A percentile compares a stretch with the other conserved stretches of the same genome.
Evolutionary conservation across 2,797 vertebrate genomes (phyloP).

Genomic region (Trachurus trachurus): DNA sequence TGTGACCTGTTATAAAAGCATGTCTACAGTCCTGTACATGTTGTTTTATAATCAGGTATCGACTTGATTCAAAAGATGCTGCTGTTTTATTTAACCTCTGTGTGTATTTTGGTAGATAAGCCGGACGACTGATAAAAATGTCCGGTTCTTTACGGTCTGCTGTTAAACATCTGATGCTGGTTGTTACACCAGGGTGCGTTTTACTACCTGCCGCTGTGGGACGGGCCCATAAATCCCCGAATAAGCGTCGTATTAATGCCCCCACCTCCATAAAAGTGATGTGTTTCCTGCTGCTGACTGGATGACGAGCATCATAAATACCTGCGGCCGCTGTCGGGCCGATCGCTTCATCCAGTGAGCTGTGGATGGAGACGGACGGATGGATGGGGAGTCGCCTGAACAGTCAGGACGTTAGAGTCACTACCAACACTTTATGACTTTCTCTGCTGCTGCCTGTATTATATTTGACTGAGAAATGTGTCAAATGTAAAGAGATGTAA

Average conservation of each 20-base stretch:
- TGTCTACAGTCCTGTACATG: too few relatives aligned
- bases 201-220: conserved; percentile 71
- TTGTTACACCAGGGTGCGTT: conserved; percentile 70
- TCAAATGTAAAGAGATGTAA: neutral
- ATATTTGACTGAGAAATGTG: neutral
- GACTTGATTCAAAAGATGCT: neutral
- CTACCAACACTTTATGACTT: neutral
- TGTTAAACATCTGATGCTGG: conserved; percentile 77
- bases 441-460: neutral
- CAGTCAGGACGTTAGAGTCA: neutral
- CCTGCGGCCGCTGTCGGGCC: conserved; percentile 28
- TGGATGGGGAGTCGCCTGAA: neutral
- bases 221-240: conserved; percentile 82
- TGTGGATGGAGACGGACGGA: neutral
- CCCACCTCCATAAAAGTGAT: conserved; percentile 78
- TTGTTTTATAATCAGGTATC: too few relatives aligned
- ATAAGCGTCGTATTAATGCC: conserved; percentile 81
- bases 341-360: conserved; percentile 47
- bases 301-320: conserved; percentile 66
- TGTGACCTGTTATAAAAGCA: neutral
- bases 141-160: conserved; percentile 67
- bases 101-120: neutral
- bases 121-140: neutral
- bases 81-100: neutral
- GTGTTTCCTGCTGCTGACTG: conserved; percentile 76